Percentiles rank a stretch among this genome's conserved stretches.
phyloP scores from a whole-genome alignment of 2,113 vertebrate genomes.

The Pelecanus crispus region DNA sequence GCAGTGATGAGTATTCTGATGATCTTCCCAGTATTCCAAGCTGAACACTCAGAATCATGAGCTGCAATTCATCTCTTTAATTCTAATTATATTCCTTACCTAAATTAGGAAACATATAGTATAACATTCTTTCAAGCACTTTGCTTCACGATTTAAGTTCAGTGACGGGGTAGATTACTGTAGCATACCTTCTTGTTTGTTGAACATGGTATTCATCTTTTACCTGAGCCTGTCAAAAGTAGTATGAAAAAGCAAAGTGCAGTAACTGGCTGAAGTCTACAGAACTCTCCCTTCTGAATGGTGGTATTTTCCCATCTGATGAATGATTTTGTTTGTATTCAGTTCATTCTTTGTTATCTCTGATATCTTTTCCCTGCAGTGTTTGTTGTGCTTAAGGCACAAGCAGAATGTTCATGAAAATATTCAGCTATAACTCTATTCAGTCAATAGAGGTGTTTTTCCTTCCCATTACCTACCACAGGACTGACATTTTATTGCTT shows the following conservation, averaged over 20 bases:
- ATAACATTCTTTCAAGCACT: not conserved
- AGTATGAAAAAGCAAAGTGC: not conserved
- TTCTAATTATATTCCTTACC: not conserved
- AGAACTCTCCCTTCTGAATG: slow-evolving; percentile 1
- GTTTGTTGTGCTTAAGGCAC: slow-evolving; percentile 48
- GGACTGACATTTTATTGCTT: slow-evolving; percentile 67
- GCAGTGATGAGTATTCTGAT: not conserved
- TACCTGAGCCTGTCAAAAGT: not conserved
- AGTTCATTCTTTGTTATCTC: slow-evolving; percentile 21
- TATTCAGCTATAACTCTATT: slow-evolving; percentile 59
- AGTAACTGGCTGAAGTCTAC: not conserved
- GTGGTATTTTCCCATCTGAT: slow-evolving; percentile 12
- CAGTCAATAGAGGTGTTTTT: slow-evolving; percentile 57
- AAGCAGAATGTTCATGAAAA: slow-evolving; percentile 34
- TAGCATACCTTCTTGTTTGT: not conserved
- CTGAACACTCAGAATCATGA: not conserved
- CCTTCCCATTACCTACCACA: slow-evolving; percentile 54
- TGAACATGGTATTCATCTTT: not conserved
- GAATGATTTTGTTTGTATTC: slow-evolving; percentile 49
- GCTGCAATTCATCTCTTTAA: not conserved
- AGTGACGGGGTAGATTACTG: not conserved
- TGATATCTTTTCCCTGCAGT: slow-evolving; percentile 28
- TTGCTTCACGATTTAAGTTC: not conserved
- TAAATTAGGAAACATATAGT: not conserved
- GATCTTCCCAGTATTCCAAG: not conserved